phyloP scores from a whole-genome alignment of 2,797 vertebrate genomes.

The Gallinago stenura region DNA sequence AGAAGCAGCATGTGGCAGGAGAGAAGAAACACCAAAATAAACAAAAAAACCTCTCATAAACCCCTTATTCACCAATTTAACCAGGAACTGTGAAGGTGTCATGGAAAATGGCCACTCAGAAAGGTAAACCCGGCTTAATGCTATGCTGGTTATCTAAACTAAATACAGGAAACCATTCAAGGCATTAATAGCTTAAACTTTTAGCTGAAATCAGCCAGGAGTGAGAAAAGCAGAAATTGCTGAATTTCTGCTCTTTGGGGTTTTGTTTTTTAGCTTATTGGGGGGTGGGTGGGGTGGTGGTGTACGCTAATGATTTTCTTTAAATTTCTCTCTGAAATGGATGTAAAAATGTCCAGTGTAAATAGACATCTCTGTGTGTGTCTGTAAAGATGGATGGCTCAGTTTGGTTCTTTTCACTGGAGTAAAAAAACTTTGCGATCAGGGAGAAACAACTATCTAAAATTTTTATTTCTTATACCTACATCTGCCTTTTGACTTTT shows the following conservation, averaged over 20 bases:
- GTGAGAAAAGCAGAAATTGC: neutral
- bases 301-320: neutral
- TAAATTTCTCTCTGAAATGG: neutral
- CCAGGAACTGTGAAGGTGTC: neutral
- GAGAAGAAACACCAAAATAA: neutral
- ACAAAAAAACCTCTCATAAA: neutral
- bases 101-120: neutral
- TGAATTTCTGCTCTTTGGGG: neutral
- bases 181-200: neutral
- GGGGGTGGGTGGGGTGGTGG: rapidly evolving
- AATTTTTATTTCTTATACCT: neutral
- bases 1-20: neutral
- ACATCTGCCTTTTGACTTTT: neutral
- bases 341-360: neutral
- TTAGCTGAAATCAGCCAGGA: neutral
- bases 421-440: neutral
- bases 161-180: neutral
- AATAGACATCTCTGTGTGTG: neutral
- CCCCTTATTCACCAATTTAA: neutral
- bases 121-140: neutral
- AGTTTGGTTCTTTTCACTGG: neutral
- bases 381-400: neutral
- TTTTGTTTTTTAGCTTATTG: neutral
- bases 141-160: neutral
- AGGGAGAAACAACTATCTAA: neutral